Evolutionary conservation across 2,797 vertebrate species (phyloP).

Genomic region (Hypotaenidia okinawae): DNA sequence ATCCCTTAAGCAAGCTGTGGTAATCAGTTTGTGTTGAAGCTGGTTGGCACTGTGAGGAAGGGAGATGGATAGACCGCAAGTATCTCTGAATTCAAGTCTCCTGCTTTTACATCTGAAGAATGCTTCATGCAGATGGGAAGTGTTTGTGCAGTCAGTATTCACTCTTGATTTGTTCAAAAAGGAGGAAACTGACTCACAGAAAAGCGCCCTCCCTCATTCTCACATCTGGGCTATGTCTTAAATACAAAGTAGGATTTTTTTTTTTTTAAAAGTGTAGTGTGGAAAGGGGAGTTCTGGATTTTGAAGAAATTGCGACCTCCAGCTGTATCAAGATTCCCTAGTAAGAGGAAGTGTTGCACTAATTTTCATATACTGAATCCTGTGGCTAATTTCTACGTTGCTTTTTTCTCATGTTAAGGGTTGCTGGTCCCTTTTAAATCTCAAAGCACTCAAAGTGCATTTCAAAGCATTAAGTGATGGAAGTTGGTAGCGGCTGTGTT

Average conservation of each 20-base stretch:
- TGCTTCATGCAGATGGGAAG: background rate
- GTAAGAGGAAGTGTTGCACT: background rate
- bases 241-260: background rate
- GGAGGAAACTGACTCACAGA: background rate
- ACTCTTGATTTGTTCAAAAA: background rate
- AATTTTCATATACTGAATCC: background rate
- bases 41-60: background rate
- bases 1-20: background rate
- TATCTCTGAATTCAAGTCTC: background rate
- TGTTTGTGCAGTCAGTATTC: background rate
- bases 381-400: background rate
- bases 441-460: background rate
- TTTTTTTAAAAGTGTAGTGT: background rate
- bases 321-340: background rate
- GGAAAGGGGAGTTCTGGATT: background rate
- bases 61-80: background rate
- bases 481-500: background rate
- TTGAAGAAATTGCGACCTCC: background rate
- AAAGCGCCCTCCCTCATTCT: background rate
- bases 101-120: background rate
- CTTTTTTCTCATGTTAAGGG: background rate
- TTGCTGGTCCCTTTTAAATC: background rate
- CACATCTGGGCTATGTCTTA: background rate
- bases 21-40: background rate
- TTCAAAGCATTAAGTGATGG: background rate